These are phyloP conservation scores for Terrapene triunguis DNA, from an alignment of 2,113 vertebrate species.

Conservation along the genomic window DNA sequence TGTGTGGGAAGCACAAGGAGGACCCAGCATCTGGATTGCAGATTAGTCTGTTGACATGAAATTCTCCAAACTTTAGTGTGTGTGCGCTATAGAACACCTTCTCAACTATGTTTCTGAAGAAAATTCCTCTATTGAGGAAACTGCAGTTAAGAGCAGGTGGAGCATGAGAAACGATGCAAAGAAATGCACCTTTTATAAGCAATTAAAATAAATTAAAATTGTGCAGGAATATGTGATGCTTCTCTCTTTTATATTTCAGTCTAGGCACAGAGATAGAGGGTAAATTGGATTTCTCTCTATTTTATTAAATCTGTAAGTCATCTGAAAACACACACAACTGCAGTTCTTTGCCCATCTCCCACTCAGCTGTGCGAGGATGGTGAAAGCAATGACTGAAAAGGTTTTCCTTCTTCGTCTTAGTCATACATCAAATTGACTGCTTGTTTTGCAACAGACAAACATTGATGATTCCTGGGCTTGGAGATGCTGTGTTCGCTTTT, in stretches of 20 bases:
- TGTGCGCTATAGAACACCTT: background rate
- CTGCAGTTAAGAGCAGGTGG: background rate
- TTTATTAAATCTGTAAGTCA: background rate
- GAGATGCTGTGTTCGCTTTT: background rate
- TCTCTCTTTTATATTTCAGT: background rate
- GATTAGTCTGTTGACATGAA: background rate
- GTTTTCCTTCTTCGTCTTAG: background rate
- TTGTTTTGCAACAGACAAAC: background rate
- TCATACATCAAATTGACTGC: background rate
- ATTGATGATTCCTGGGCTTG: background rate
- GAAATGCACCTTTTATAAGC: background rate
- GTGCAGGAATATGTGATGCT: background rate
- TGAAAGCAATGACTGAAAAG: background rate
- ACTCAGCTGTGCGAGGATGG: background rate
- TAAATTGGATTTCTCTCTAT: background rate
- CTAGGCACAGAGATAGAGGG: background rate
- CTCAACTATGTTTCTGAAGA: background rate
- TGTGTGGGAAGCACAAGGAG: background rate
- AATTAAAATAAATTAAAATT: background rate
- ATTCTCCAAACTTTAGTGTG: background rate
- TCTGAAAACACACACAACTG: background rate
- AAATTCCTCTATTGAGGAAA: background rate
- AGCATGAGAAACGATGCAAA: background rate
- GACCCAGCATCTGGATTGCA: background rate
- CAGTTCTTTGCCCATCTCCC: background rate